Percentiles rank a stretch among this genome's conserved stretches.
phyloP scores from a whole-genome alignment of 2,888 invertebrate genomes.

The Thereva nobilitata region DNA sequence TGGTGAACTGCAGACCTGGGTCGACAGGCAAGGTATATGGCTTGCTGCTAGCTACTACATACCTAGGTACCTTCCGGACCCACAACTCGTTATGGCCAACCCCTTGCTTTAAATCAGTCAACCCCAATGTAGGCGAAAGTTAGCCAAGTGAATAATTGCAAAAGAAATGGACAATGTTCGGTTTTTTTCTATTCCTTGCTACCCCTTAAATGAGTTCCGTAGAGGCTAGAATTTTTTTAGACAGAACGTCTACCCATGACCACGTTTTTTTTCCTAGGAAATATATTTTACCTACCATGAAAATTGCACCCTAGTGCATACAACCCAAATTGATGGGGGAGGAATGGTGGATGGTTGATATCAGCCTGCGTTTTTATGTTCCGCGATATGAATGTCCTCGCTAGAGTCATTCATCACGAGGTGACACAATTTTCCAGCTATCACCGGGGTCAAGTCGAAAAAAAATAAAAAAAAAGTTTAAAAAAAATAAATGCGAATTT shows the following conservation, averaged over 20 bases:
- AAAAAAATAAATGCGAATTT: slow-evolving; percentile 36
- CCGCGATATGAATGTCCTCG: slow-evolving; percentile 9
- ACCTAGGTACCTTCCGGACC: too few species aligned
- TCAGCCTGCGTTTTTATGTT: background rate
- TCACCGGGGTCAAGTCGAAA: slow-evolving; percentile 21
- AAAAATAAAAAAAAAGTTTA: too few species aligned
- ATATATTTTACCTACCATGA: too few species aligned
- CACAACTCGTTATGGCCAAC: too few species aligned
- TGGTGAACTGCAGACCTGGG: slow-evolving; percentile 9
- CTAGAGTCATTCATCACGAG: slow-evolving; percentile 32
- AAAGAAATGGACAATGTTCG: slow-evolving; percentile 19
- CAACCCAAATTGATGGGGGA: slow-evolving; percentile 4
- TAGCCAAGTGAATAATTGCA: slow-evolving; percentile 34
- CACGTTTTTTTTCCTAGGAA: too few species aligned
- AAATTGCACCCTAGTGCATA: slow-evolving; percentile 29
- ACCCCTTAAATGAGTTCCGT: too few species aligned
- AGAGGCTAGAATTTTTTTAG: too few species aligned
- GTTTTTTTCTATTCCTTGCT: too few species aligned
- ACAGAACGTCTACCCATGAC: too few species aligned
- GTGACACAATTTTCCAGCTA: slow-evolving; percentile 32
- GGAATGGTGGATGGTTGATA: background rate
- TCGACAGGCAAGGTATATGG: slow-evolving; percentile 13
- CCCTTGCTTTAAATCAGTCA: too few species aligned
- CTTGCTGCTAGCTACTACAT: background rate
- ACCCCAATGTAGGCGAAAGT: background rate